Evolutionary conservation across 2,888 invertebrate genomes (phyloP).

Genomic region (Aphidius colemani): DNA sequence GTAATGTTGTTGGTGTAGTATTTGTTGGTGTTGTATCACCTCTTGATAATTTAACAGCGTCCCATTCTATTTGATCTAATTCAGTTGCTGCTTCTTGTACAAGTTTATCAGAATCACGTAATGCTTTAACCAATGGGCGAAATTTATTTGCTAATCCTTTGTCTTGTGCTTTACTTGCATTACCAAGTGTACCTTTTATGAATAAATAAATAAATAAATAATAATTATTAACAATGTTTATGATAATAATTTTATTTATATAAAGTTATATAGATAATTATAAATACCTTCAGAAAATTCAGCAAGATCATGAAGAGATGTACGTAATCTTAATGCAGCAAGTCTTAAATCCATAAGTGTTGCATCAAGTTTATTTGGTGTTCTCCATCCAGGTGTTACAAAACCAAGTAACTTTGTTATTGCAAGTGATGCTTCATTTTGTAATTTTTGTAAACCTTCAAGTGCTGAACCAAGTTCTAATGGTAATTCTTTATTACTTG

Average conservation of each 20-base stretch:
- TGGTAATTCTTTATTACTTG: constrained; percentile 70
- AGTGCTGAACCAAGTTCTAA: constrained; percentile 77
- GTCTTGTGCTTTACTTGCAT: constrained; percentile 81
- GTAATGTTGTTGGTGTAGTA: constrained; percentile 41
- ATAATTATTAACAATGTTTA: too few relatives aligned
- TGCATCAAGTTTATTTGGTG: constrained; percentile 76
- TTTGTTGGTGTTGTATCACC: constrained; percentile 61
- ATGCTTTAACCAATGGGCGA: constrained; percentile 77
- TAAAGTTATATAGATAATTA: too few relatives aligned
- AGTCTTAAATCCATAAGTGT: constrained; percentile 83
- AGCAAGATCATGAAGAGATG: constrained; percentile 83
- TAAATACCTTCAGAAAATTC: constrained; percentile 77
- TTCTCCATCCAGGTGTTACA: constrained; percentile 82
- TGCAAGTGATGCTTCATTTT: constrained; percentile 80
- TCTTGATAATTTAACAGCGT: constrained; percentile 68
- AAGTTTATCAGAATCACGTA: constrained; percentile 79
- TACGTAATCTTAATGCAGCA: constrained; percentile 76
- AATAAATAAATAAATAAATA: too few relatives aligned
- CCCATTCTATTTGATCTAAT: constrained; percentile 80
- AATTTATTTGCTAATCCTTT: constrained; percentile 77
- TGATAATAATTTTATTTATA: too few relatives aligned
- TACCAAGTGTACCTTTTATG: constrained; percentile 72
- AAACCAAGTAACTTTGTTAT: constrained; percentile 78
- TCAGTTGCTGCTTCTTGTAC: constrained; percentile 78
- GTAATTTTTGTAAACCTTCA: constrained; percentile 74